phyloP scores from a whole-genome alignment of 2,797 vertebrate species.

The Hyperoplus immaculatus region DNA sequence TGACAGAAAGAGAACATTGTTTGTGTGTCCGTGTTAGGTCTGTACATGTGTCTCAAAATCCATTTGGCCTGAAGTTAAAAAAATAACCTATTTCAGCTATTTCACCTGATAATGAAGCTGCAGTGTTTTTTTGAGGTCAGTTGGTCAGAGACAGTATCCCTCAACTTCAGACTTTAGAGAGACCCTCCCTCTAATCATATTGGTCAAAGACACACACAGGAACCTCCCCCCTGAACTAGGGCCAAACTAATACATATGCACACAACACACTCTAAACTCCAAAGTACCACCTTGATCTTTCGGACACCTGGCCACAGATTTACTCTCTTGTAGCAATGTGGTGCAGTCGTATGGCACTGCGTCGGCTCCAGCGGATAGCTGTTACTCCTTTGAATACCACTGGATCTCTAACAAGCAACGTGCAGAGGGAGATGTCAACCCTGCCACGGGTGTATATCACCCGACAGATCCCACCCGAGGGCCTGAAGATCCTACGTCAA shows the following conservation, averaged over 20 bases:
- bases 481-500: conserved; percentile 84
- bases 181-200: conserved; percentile 75
- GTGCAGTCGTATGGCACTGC: conserved; percentile 77
- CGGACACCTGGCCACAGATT: conserved; percentile 18
- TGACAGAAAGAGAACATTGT: not conserved
- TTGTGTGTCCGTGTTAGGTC: not conserved
- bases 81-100: not conserved
- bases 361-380: conserved; percentile 72
- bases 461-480: conserved; percentile 86
- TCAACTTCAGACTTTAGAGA: conserved; percentile 58
- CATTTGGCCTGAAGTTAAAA: too few species aligned
- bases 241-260: conserved; percentile 53
- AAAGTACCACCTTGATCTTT: conserved; percentile 56
- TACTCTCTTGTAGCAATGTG: conserved; percentile 76
- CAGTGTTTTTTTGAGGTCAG: not conserved
- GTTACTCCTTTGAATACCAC: conserved; percentile 60
- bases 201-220: conserved; percentile 66
- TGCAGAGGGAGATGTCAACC: conserved; percentile 78
- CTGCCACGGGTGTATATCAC: conserved; percentile 85
- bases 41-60: not conserved
- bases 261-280: conserved; percentile 54
- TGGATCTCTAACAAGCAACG: conserved; percentile 40
- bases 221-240: conserved; percentile 68
- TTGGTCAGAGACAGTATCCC: conserved; percentile 1
- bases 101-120: not conserved